Evolutionary conservation across 1,140 invertebrate species (phyloP).

Genomic region (Ephestia elutella): DNA sequence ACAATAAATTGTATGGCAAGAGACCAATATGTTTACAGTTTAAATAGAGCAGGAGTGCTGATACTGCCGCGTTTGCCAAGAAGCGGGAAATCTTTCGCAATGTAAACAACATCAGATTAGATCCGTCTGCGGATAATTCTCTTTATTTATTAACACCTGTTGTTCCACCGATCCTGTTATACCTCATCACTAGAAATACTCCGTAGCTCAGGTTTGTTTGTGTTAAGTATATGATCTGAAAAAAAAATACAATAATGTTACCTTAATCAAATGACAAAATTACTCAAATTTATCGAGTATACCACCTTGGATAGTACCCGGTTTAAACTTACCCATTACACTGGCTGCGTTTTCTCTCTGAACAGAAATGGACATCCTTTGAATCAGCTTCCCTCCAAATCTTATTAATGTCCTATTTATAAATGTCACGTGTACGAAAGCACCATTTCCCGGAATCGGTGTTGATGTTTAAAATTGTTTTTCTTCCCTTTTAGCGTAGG

Average conservation of each 20-base stretch:
- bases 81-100: constrained; percentile 38
- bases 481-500: not conserved
- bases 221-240: too few species aligned
- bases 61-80: not conserved
- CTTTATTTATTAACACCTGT: constrained; percentile 58
- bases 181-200: not conserved
- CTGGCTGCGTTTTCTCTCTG: too few species aligned
- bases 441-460: not conserved
- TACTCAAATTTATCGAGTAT: too few species aligned
- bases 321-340: too few species aligned
- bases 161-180: constrained; percentile 2
- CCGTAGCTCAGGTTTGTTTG: too few species aligned
- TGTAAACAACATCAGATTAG: constrained; percentile 68
- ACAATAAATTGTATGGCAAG: constrained; percentile 60
- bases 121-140: constrained; percentile 47
- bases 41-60: constrained; percentile 39
- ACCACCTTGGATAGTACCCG: too few species aligned
- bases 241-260: too few species aligned
- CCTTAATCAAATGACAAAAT: too few species aligned
- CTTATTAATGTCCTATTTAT: not conserved
- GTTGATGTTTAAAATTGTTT: not conserved
- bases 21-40: constrained; percentile 54
- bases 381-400: too few species aligned
- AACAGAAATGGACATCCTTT: too few species aligned
- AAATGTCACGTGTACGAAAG: not conserved